Percentiles rank a stretch among this genome's conserved stretches.
Conservation (phyloP, 1,140 invertebrate species). For the Cydia amplana region DNA sequence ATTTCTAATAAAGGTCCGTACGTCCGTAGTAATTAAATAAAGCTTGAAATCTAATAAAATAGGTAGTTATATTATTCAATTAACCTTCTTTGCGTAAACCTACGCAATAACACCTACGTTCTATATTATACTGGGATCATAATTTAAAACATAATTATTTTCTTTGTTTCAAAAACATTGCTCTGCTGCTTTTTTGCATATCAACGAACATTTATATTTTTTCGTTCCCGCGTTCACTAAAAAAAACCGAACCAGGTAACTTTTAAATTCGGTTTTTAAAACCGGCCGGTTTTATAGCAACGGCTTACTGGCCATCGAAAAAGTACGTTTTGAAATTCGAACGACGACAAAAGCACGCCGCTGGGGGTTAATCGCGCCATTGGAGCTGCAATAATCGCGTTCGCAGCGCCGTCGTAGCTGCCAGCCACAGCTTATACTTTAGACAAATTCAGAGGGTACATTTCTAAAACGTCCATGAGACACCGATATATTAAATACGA, state of each 20-base stretch:
- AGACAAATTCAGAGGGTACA: neutral
- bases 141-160: neutral
- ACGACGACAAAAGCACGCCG: constrained; percentile 43
- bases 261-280: constrained; percentile 29
- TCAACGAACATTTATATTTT: neutral
- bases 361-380: constrained; percentile 55
- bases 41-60: too few relatives aligned
- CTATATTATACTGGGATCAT: too few relatives aligned
- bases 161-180: neutral
- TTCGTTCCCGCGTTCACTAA: neutral
- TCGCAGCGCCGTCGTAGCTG: constrained; percentile 34
- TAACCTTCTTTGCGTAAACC: too few relatives aligned
- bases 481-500: too few relatives aligned
- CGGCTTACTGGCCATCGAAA: constrained; percentile 39
- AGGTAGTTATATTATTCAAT: too few relatives aligned
- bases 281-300: constrained; percentile 24
- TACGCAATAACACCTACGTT: too few relatives aligned
- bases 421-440: constrained; percentile 16
- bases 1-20: too few relatives aligned
- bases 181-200: neutral
- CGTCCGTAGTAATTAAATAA: too few relatives aligned
- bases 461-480: too few relatives aligned
- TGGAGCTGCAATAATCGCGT: constrained; percentile 59
- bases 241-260: neutral
- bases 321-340: constrained; percentile 38